Conservation (phyloP, 2,113 vertebrate species). For the Nycticorax nycticorax region DNA sequence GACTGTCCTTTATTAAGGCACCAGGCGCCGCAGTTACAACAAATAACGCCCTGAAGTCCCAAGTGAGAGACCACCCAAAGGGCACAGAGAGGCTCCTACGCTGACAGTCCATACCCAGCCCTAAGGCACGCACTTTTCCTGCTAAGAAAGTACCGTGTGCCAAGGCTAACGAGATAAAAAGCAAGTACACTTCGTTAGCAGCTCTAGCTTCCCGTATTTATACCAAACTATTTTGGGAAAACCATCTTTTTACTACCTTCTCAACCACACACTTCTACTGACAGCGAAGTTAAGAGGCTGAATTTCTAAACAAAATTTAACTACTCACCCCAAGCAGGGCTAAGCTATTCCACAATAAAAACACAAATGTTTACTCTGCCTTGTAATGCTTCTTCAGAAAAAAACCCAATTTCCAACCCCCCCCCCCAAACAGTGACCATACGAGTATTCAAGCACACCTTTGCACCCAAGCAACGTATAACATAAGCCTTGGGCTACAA, state of each 20-base stretch:
- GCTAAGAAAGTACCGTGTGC: not conserved
- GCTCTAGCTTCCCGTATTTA: not conserved
- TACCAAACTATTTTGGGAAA: not conserved
- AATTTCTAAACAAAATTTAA: not conserved
- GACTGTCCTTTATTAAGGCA: not conserved
- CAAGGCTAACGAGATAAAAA: not conserved
- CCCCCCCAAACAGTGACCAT: not conserved
- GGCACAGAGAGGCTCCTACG: not conserved
- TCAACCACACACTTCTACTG: not conserved
- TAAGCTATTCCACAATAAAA: not conserved
- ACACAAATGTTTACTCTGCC: not conserved
- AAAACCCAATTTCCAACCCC: not conserved
- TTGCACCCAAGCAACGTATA: not conserved
- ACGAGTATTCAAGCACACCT: not conserved
- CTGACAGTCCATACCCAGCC: not conserved
- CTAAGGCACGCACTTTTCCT: rapidly evolving
- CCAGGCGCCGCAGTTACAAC: not conserved
- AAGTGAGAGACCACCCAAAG: not conserved
- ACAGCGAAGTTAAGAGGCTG: not conserved
- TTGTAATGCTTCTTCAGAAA: not conserved
- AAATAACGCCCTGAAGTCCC: not conserved
- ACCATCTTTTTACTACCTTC: not conserved
- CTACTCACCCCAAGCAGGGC: not conserved
- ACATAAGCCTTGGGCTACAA: not conserved
- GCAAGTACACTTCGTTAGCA: not conserved